Percentiles rank a stretch among this genome's conserved stretches.
These are phyloP conservation scores for Calephelis nemesis DNA, from an alignment of 1,140 invertebrate species.

Conservation along the genomic window DNA sequence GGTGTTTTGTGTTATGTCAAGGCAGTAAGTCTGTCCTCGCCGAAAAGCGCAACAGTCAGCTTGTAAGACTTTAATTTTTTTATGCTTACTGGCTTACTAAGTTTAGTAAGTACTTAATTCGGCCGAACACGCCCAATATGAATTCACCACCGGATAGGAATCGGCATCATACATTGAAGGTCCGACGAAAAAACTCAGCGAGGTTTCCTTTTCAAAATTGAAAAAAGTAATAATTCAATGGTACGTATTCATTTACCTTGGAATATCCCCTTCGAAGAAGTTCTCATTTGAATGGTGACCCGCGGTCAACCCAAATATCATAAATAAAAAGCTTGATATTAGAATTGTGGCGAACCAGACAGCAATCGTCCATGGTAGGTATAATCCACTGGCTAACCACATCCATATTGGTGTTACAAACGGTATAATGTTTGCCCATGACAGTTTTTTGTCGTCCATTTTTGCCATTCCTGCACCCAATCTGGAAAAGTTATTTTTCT, in stretches of 20 bases:
- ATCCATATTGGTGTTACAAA: slow-evolving; percentile 55
- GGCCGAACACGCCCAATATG: too few relatives aligned
- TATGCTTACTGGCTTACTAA: too few relatives aligned
- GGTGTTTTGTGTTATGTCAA: too few relatives aligned
- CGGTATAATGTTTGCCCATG: slow-evolving; percentile 43
- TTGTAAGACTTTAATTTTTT: too few relatives aligned
- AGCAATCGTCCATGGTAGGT: slow-evolving; percentile 49
- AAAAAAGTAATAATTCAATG: neutral
- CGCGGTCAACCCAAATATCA: slow-evolving; percentile 85
- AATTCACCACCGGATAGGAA: too few relatives aligned
- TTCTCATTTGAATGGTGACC: slow-evolving; percentile 90
- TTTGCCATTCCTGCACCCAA: slow-evolving; percentile 28
- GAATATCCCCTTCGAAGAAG: slow-evolving; percentile 89
- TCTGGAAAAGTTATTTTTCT: slow-evolving; percentile 35
- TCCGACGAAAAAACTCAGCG: too few relatives aligned
- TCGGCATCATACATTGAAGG: too few relatives aligned
- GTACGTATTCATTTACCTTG: slow-evolving; percentile 67
- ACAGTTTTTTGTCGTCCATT: slow-evolving; percentile 41
- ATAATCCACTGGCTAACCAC: slow-evolving; percentile 47
- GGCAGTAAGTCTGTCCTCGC: too few relatives aligned
- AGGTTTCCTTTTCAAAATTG: too few relatives aligned
- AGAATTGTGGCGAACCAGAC: slow-evolving; percentile 82
- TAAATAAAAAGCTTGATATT: slow-evolving; percentile 82
- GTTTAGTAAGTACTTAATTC: too few relatives aligned
- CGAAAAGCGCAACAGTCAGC: too few relatives aligned